These are phyloP conservation scores for Silurus aristotelis DNA, from an alignment of 2,797 vertebrate species.

Conservation along the genomic window DNA sequence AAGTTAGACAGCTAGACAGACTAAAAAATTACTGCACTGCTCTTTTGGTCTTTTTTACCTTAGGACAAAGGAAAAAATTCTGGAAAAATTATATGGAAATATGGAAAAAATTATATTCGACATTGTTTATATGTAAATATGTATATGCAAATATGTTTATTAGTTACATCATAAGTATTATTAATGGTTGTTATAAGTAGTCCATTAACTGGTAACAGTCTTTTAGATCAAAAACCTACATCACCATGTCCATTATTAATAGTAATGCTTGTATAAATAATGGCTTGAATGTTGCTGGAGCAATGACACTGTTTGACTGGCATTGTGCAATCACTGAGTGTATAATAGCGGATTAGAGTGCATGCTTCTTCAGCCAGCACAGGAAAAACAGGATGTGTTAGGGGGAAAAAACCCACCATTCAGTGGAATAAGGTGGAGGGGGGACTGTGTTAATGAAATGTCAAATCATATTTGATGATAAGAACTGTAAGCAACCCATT, in stretches of 20 bases:
- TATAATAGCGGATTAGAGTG: conserved; percentile 5
- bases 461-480: conserved; percentile 32
- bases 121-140: no score
- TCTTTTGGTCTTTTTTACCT: background rate
- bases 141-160: no score
- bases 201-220: background rate
- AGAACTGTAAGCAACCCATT: background rate
- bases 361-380: background rate
- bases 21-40: background rate
- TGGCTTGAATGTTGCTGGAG: conserved; percentile 37
- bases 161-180: background rate
- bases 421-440: conserved; percentile 21
- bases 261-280: conserved; percentile 35
- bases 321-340: conserved; percentile 34
- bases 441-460: conserved; percentile 36
- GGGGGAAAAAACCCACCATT: conserved; percentile 43
- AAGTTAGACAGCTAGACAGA: background rate
- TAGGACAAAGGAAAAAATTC: background rate
- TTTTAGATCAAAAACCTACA: background rate
- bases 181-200: background rate
- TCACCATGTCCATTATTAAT: conserved; percentile 2
- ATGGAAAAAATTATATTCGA: background rate
- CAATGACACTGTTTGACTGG: conserved; percentile 40
- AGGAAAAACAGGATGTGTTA: conserved; percentile 59
- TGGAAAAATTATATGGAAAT: no score